Conservation (phyloP, 2,113 vertebrate genomes). For the Microtus richardsoni region DNA sequence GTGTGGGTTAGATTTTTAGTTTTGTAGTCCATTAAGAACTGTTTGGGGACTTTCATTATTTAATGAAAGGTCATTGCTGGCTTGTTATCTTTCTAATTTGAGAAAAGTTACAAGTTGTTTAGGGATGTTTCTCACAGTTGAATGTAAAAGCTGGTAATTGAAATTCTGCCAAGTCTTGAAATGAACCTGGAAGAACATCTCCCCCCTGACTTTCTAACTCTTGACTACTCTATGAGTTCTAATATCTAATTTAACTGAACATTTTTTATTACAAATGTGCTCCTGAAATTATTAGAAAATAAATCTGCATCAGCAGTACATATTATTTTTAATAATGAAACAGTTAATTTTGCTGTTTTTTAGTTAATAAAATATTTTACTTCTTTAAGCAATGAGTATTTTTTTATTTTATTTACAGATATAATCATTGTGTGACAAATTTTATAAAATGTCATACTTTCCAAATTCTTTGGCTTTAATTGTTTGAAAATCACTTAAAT, state of each 20-base stretch:
- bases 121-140: background rate
- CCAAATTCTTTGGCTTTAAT: background rate
- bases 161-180: background rate
- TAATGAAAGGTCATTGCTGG: background rate
- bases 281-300: background rate
- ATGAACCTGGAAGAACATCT: background rate
- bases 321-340: background rate
- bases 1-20: background rate
- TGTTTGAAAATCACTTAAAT: background rate
- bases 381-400: background rate
- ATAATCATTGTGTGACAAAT: background rate
- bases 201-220: background rate
- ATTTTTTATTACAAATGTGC: too few relatives aligned
- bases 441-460: background rate
- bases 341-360: background rate
- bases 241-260: background rate
- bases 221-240: background rate
- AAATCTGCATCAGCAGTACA: background rate
- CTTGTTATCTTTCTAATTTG: background rate
- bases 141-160: too few relatives aligned
- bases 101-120: background rate
- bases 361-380: background rate
- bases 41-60: background rate
- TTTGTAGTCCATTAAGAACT: background rate
- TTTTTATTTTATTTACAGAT: background rate